phyloP scores from a whole-genome alignment of 2,888 invertebrate genomes.

The Diadromus collaris region DNA sequence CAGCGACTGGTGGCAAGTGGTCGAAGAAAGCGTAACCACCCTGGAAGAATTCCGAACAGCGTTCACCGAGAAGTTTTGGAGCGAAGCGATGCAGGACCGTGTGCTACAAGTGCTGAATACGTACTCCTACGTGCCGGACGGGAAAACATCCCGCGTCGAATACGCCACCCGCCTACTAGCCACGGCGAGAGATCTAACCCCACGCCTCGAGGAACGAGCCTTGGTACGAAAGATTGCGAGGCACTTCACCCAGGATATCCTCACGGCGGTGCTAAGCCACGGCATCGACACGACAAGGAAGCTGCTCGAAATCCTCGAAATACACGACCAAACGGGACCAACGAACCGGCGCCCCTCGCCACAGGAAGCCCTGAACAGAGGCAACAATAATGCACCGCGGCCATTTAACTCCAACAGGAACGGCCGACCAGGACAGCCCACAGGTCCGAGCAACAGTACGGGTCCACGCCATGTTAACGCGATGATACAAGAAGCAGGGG shows the following conservation, averaged over 20 bases:
- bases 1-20: constrained; percentile 9
- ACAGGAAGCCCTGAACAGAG: neutral
- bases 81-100: constrained; percentile 15
- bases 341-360: neutral
- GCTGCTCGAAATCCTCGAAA: neutral
- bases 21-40: neutral
- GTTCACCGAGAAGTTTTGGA: constrained; percentile 4
- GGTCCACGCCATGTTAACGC: neutral
- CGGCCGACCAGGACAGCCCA: neutral
- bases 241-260: neutral
- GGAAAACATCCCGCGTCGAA: constrained; percentile 8
- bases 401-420: neutral
- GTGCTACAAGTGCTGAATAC: neutral
- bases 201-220: neutral
- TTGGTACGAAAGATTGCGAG: constrained; percentile 4
- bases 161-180: constrained; percentile 9
- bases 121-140: neutral
- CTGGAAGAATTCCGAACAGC: neutral
- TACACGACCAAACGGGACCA: neutral
- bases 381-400: neutral
- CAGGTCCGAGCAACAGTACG: neutral
- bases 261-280: constrained; percentile 1
- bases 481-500: neutral
- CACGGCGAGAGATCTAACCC: neutral
- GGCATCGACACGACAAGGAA: neutral